Conservation (phyloP, 2,797 vertebrate species). For the Argya squamiceps region DNA sequence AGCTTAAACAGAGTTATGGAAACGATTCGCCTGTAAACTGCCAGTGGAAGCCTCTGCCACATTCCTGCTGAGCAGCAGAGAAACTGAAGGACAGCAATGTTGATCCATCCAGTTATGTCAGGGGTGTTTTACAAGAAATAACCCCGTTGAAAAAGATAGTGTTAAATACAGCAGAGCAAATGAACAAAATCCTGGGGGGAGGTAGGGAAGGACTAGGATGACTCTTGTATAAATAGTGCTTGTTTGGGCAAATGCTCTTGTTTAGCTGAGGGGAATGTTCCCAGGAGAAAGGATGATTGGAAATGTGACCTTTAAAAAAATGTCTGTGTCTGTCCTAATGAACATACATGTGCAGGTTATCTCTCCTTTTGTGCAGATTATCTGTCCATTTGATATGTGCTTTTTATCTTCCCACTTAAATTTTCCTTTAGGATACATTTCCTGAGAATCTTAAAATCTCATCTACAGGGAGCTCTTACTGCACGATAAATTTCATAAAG, state of each 20-base stretch:
- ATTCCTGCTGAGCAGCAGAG: not conserved
- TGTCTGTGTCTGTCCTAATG: not conserved
- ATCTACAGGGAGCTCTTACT: not conserved
- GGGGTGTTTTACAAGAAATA: not conserved
- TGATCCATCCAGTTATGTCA: not conserved
- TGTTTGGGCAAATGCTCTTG: not conserved
- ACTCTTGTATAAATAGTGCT: not conserved
- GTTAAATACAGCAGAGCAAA: not conserved
- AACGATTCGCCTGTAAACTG: accelerated
- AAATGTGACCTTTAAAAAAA: not conserved
- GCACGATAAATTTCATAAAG: not conserved
- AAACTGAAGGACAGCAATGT: not conserved
- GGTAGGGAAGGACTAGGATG: not conserved
- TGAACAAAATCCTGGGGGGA: not conserved
- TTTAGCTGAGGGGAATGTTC: not conserved
- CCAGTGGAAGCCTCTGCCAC: not conserved
- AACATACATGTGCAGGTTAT: not conserved
- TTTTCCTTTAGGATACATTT: not conserved
- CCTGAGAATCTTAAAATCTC: not conserved
- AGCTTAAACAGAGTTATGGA: accelerated
- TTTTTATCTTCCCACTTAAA: not conserved
- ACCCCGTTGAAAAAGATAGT: not conserved
- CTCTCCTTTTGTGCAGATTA: not conserved
- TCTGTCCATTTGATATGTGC: not conserved
- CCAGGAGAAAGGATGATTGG: not conserved